Conservation (phyloP, 1,140 invertebrate genomes). For the Acromyrmex echinatior region DNA sequence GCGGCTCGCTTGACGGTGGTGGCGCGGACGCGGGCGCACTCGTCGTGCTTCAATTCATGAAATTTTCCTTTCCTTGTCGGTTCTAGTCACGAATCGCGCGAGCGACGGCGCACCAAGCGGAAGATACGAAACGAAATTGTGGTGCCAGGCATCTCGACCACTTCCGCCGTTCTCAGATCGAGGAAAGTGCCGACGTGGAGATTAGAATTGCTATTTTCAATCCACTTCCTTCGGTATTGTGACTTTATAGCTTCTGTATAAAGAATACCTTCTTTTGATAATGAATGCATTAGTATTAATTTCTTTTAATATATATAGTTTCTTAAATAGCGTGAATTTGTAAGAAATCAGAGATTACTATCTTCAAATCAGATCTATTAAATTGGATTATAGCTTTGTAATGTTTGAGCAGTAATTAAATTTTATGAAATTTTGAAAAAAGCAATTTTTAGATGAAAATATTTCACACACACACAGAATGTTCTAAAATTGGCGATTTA, state of each 20-base stretch:
- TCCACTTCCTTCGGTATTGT: not conserved
- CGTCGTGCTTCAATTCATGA: slow-evolving; percentile 72
- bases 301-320: no score
- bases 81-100: slow-evolving; percentile 54
- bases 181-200: slow-evolving; percentile 25
- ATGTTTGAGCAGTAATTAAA: not conserved
- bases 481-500: no score
- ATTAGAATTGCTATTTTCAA: slow-evolving; percentile 60
- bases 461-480: not conserved
- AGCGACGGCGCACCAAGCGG: slow-evolving; percentile 36
- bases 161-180: slow-evolving; percentile 38
- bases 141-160: slow-evolving; percentile 57
- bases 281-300: not conserved
- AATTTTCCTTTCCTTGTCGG: slow-evolving; percentile 72
- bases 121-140: slow-evolving; percentile 71
- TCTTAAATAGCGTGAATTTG: not conserved
- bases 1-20: slow-evolving; percentile 55
- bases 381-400: no score
- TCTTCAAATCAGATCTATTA: not conserved
- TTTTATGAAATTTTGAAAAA: not conserved
- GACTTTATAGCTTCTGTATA: slow-evolving; percentile 3
- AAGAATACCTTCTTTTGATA: slow-evolving; percentile 5
- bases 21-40: slow-evolving; percentile 53
- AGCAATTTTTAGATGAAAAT: not conserved
- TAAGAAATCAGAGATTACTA: not conserved